These are phyloP conservation scores for Sus cebifrons DNA, from an alignment of 2,797 vertebrate species.

Conservation along the genomic window DNA sequence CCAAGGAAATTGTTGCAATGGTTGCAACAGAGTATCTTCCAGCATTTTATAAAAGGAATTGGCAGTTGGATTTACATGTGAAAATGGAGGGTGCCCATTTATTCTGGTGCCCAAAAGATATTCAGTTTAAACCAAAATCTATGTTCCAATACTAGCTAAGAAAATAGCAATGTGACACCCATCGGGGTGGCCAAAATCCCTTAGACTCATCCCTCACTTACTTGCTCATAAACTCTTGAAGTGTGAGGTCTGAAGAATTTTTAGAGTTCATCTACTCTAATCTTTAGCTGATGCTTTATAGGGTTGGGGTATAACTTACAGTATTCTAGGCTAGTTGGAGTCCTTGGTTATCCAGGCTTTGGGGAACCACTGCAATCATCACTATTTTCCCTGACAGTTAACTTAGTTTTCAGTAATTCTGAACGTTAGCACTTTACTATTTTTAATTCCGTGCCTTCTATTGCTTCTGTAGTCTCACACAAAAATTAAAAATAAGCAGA, in stretches of 20 bases:
- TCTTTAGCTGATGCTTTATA: background rate
- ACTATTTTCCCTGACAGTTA: background rate
- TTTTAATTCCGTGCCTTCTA: background rate
- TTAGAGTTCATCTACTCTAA: background rate
- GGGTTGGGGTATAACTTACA: rapidly evolving
- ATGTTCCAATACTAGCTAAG: background rate
- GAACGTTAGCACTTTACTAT: background rate
- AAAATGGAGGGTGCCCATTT: background rate
- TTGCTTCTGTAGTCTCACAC: background rate
- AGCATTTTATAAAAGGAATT: constrained; percentile 43
- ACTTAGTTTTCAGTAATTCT: background rate
- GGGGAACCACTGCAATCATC: background rate
- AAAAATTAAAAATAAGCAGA: constrained; percentile 12
- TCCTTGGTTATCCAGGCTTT: background rate
- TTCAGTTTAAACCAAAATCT: constrained; percentile 25
- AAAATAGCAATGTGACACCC: constrained; percentile 16
- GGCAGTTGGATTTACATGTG: background rate
- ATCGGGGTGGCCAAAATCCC: background rate
- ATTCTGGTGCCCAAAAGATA: background rate
- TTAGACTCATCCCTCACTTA: background rate
- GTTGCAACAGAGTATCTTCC: background rate
- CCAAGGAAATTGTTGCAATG: constrained; percentile 1
- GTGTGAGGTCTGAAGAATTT: background rate
- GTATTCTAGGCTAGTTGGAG: background rate
- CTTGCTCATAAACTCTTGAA: background rate